Base-by-base conservation (phyloP, 2,113 vertebrate genomes). In the Myotis davidii region DNA sequence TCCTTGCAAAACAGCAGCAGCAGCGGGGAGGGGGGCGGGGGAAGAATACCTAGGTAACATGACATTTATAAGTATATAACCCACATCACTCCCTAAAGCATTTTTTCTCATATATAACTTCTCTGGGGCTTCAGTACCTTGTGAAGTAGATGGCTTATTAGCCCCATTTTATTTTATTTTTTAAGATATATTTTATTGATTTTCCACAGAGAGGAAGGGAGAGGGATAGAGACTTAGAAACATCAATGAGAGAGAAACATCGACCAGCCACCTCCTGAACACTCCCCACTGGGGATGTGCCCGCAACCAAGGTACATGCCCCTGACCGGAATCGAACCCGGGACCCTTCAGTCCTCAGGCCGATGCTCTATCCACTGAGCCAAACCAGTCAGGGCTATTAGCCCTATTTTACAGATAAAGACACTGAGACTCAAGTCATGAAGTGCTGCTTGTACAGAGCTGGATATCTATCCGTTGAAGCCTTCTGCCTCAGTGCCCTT, bases 161-260 rank as follows among this genome's bases (percentile, higher is more conserved):
- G 90, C 29, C 59, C 88, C 73, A 42, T 94, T 95, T 97, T 83
- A 77, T n/a, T n/a, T n/a, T n/a, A n/a, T n/a, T n/a, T n/a, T n/a
- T n/a, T n/a, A n/a, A n/a, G n/a, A n/a, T n/a, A n/a, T n/a, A n/a
- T n/a, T n/a, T n/a, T n/a, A n/a, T n/a, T n/a, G n/a, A n/a, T n/a
- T n/a, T n/a, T n/a, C n/a, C n/a, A n/a, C n/a, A n/a, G n/a, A n/a
- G n/a, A n/a, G n/a, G n/a, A n/a, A n/a, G n/a, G n/a, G n/a, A n/a
- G n/a, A n/a, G n/a, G n/a, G n/a, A n/a, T n/a, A n/a, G n/a, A n/a
- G n/a, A n/a, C n/a, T n/a, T n/a, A n/a, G n/a, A n/a, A n/a, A n/a
- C n/a, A n/a, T n/a, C n/a, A n/a, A n/a, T n/a, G n/a, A n/a, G n/a
- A n/a, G n/a, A n/a, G n/a, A n/a, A n/a, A n/a, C n/a, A n/a, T n/a